Evolutionary conservation across 2,113 vertebrate genomes (phyloP).

Genomic region (Suncus etruscus): DNA sequence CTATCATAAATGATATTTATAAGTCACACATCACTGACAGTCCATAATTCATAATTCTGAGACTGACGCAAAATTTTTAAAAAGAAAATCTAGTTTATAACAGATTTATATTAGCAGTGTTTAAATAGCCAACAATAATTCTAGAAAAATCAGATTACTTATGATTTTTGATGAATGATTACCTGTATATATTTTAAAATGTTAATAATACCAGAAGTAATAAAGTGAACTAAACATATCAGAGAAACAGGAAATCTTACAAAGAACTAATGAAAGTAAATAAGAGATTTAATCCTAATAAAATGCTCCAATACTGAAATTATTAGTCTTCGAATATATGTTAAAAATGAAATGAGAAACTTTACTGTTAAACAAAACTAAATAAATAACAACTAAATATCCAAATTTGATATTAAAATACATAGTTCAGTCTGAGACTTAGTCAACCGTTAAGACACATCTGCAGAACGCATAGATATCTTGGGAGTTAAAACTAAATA

Average conservation of each 20-base stretch:
- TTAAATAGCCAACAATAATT: not conserved
- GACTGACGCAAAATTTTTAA: not conserved
- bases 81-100: conserved; percentile 26
- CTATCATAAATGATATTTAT: not conserved
- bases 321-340: not conserved
- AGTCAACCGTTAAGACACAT: not conserved
- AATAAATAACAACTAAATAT: not conserved
- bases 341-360: not conserved
- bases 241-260: not conserved
- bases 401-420: not conserved
- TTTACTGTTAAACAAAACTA: not conserved
- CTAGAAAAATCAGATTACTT: not conserved
- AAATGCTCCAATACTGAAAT: not conserved
- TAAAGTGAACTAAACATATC: not conserved
- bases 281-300: not conserved
- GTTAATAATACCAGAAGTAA: not conserved
- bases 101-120: not conserved
- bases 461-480: not conserved
- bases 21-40: not conserved
- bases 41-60: not conserved
- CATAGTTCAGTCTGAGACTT: not conserved
- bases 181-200: not conserved
- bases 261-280: not conserved
- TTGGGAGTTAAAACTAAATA: not conserved
- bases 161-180: not conserved